phyloP scores from a whole-genome alignment of 1,140 invertebrate genomes.

The Colletes latitarsis region DNA sequence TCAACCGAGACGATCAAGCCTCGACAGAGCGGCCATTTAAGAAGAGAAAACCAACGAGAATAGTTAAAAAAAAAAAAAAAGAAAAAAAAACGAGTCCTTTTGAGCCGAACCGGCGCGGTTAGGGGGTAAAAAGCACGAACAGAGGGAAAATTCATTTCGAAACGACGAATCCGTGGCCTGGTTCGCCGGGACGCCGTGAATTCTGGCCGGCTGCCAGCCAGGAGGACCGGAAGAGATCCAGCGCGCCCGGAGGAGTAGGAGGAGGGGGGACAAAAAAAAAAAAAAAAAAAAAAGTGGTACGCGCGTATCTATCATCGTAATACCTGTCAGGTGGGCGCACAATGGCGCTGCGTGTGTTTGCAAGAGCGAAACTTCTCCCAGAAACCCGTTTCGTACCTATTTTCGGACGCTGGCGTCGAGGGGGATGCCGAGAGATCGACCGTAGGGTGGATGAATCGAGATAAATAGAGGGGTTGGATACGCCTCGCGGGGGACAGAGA shows the following conservation, averaged over 20 bases:
- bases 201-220: constrained; percentile 70
- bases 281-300: constrained; percentile 46
- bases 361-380: constrained; percentile 55
- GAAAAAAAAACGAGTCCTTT: constrained; percentile 19
- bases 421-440: background rate
- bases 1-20: too few relatives aligned
- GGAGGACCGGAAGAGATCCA: constrained; percentile 64
- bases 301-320: constrained; percentile 71
- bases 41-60: too few relatives aligned
- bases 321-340: constrained; percentile 49
- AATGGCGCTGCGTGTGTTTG: background rate
- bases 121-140: constrained; percentile 10
- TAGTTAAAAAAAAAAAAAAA: too few relatives aligned
- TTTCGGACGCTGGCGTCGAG: constrained; percentile 36
- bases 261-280: too few relatives aligned
- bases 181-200: constrained; percentile 64
- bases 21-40: too few relatives aligned
- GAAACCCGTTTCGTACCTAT: constrained; percentile 62
- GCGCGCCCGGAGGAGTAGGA: constrained; percentile 8
- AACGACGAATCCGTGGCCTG: constrained; percentile 68
- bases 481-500: background rate
- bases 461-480: constrained; percentile 4
- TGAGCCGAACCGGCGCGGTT: constrained; percentile 34
- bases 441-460: constrained; percentile 11
- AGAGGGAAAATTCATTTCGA: constrained; percentile 64